phyloP scores from a whole-genome alignment of 2,888 invertebrate species.

The Oxystoma pomonae region DNA sequence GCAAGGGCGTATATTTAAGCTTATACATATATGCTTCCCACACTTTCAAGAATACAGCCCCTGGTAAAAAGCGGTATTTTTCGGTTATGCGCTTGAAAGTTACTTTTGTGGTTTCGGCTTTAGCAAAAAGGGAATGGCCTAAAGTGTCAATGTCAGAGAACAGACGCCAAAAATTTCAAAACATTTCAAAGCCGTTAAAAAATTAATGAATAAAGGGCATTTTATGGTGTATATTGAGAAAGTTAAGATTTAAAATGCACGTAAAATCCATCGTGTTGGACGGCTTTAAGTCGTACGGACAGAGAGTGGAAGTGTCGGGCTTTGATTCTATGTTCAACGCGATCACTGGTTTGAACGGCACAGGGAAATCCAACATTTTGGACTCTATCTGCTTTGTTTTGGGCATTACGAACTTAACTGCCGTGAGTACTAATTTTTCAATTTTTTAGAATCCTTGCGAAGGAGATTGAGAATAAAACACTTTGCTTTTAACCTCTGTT shows the following conservation, averaged over 20 bases:
- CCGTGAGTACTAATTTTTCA: constrained; percentile 65
- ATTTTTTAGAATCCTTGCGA: background rate
- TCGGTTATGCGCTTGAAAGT: too few species aligned
- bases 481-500: too few species aligned
- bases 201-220: background rate
- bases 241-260: constrained; percentile 59
- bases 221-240: background rate
- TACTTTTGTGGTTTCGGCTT: too few species aligned
- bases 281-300: constrained; percentile 98
- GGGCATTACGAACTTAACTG: constrained; percentile 87
- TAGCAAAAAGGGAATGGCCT: too few species aligned
- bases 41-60: too few species aligned
- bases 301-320: constrained; percentile 83
- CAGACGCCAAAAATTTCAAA: background rate
- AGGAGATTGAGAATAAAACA: too few species aligned
- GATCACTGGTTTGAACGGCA: constrained; percentile 96
- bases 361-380: constrained; percentile 95
- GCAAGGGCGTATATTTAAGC: too few species aligned
- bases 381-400: constrained; percentile 97
- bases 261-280: constrained; percentile 90
- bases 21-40: too few species aligned
- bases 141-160: too few species aligned
- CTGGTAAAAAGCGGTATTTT: too few species aligned
- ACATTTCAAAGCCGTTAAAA: background rate
- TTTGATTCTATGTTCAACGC: constrained; percentile 97